A percentile compares a stretch with the other conserved stretches of the same genome.
Evolutionary conservation across 2,113 vertebrate genomes (phyloP).

Genomic region (Orcinus orca): DNA sequence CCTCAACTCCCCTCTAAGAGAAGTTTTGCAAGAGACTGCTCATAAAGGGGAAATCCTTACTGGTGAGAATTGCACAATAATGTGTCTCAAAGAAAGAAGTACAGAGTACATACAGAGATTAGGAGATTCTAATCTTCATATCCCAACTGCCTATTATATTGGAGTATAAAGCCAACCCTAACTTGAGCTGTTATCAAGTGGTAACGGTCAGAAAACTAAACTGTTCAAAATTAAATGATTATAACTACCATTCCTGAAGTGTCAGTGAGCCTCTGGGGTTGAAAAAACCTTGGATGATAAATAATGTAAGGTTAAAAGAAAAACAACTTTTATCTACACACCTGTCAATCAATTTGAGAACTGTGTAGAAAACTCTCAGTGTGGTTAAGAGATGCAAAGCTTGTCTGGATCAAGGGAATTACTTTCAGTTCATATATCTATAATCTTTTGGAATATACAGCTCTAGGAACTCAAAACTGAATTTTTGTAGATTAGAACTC

Average conservation of each 20-base stretch:
- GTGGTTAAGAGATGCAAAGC: not conserved
- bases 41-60: not conserved
- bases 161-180: not conserved
- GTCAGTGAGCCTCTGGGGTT: not conserved
- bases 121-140: not conserved
- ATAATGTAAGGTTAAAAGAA: conserved; percentile 25
- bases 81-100: not conserved
- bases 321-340: conserved; percentile 6
- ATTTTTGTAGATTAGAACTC: not conserved
- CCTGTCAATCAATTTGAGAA: not conserved
- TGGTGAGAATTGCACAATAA: not conserved
- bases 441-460: not conserved
- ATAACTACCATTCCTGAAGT: not conserved
- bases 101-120: not conserved
- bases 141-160: not conserved
- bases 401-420: not conserved
- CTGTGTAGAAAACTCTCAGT: not conserved
- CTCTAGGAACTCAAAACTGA: not conserved
- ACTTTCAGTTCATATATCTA: not conserved
- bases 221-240: conserved; percentile 8
- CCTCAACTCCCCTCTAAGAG: not conserved
- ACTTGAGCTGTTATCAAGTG: not conserved
- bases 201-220: not conserved
- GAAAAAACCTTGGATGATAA: conserved; percentile 4
- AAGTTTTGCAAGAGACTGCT: not conserved